These are phyloP conservation scores for Matsumurasca onukii DNA, from an alignment of 1,140 invertebrate species.

Conservation along the genomic window DNA sequence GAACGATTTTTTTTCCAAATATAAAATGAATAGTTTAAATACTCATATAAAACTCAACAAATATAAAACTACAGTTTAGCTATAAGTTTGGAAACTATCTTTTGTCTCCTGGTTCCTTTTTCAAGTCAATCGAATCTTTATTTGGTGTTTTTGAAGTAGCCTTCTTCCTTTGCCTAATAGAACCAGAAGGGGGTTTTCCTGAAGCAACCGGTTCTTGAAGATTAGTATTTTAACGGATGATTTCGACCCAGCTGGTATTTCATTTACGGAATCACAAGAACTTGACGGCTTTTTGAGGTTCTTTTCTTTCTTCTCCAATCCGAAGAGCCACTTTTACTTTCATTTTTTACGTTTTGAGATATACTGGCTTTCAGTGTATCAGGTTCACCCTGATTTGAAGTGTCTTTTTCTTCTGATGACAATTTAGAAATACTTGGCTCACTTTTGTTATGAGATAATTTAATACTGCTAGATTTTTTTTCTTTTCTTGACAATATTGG, in stretches of 20 bases:
- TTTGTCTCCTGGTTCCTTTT: no score
- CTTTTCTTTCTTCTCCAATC: neutral
- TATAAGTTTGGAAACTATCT: no score
- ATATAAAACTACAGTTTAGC: no score
- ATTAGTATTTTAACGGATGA: neutral
- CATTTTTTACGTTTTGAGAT: neutral
- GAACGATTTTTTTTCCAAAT: no score
- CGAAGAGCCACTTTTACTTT: neutral
- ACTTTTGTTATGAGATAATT: neutral
- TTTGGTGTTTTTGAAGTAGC: constrained; percentile 18
- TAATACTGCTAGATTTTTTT: neutral
- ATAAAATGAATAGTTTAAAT: no score
- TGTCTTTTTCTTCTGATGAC: neutral
- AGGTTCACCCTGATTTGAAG: neutral
- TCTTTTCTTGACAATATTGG: neutral
- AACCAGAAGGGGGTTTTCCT: neutral
- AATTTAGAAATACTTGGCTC: neutral
- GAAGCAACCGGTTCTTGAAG: neutral
- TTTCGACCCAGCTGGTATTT: neutral
- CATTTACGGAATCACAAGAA: neutral
- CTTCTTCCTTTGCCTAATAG: constrained; percentile 11
- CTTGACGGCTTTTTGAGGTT: neutral
- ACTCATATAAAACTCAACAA: no score
- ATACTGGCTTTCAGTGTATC: neutral
- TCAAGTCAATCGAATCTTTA: no score